Evolutionary conservation across 1,140 invertebrate genomes (phyloP), one percentile per base, ranked within the genome.

Genomic region (Berghia stephanieae): DNA sequence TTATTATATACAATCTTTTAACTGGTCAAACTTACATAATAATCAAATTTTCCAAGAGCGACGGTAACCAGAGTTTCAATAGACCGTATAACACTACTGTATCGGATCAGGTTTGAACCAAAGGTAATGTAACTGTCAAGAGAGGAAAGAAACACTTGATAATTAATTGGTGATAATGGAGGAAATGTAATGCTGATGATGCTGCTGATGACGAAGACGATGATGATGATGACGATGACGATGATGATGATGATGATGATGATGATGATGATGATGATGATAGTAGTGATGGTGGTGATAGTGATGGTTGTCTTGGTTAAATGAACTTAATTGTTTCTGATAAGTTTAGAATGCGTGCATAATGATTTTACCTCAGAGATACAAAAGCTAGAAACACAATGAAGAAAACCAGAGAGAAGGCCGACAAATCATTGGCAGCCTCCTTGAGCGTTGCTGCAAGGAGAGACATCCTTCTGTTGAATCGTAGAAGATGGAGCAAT

Each of bases 101-200:
- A 92, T 31, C 85, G 85, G 16, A 81, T 70, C 44, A 92, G 80
- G 21, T 84, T 80, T 31, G 84, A 71, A 18, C 87, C 86, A 76
- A 92, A 90, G 46, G 91, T 81, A 4, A 91, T 66, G 80, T 90
- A 91, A 78, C 92, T 91, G n/a, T n/a, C n/a, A n/a, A n/a, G n/a
- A n/a, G 77, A 90, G 78, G 31, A 52, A 55, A 36, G 34, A 8
- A 71, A 10, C 8, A 63, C 57, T 10, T 27, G 8, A 63, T 24
- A 63, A 63, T 10, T 63, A 63, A 24, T 16, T 31, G 34, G 57
- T 24, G 57, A 63, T 24, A 16, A 8, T 63, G 27, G n/a, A n/a
- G n/a, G n/a, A n/a, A n/a, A n/a, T n/a, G n/a, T n/a, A n/a, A n/a
- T n/a, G n/a, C n/a, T n/a, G n/a, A n/a, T n/a, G n/a, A n/a, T n/a